Percentiles rank a stretch among this genome's conserved stretches.
These are phyloP conservation scores for Aplodontia rufa DNA, from an alignment of 2,113 vertebrate genomes.

Conservation along the genomic window DNA sequence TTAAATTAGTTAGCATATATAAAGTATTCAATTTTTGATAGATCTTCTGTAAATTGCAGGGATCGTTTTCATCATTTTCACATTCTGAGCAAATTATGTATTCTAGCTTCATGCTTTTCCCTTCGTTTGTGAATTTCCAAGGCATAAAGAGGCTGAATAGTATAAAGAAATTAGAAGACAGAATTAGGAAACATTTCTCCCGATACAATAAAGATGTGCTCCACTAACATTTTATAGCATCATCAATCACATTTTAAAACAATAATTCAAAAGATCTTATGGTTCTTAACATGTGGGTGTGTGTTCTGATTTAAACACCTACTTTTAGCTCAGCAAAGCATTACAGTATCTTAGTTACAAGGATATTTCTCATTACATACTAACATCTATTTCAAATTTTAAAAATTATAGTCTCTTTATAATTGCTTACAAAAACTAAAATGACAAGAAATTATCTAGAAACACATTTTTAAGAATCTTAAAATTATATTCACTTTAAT, in stretches of 20 bases:
- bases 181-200: background rate
- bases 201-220: conserved; percentile 8
- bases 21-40: background rate
- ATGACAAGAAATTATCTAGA: background rate
- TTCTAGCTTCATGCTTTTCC: background rate
- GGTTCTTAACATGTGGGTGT: background rate
- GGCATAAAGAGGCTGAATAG: background rate
- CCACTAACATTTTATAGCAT: conserved; percentile 24
- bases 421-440: background rate
- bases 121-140: background rate
- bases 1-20: background rate
- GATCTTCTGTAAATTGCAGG: background rate
- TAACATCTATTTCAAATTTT: background rate
- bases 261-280: conserved; percentile 7
- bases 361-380: background rate
- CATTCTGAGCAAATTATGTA: background rate
- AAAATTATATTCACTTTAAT: background rate
- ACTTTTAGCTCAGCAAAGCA: background rate
- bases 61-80: background rate
- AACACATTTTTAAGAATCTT: background rate
- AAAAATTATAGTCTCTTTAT: background rate
- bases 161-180: background rate
- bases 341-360: background rate
- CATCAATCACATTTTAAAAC: conserved; percentile 38
- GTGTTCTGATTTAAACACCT: background rate